Base-by-base conservation (phyloP, 2,888 invertebrate genomes). In the Yponomeuta cagnagella region DNA sequence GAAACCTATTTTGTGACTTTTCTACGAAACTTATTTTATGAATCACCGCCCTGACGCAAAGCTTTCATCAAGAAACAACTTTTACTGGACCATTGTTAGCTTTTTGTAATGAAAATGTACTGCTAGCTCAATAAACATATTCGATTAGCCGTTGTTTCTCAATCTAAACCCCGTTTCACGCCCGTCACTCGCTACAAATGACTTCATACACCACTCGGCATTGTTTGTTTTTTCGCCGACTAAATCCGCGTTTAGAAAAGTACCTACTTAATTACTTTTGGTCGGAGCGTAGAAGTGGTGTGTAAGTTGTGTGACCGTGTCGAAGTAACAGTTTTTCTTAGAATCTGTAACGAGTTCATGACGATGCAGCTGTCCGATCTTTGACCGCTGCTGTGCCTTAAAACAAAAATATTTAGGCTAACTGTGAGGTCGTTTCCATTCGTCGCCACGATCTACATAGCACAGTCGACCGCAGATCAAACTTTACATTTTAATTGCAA, bases 111-210 rank as follows among this genome's bases (percentile, higher is more conserved):
- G 15, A 12, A 58, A 58, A 58, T 58, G 52, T 58, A 58, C 52
- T 58, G 52, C 52, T 58, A 58, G 52, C 8, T 58, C 15, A 58
- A 58, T 15, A 58, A 58, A 58, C 52, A 58, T 15, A 58, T 71
- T 73, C 71, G 73, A 73, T 76, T 71, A 72, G 68, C 70, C 67
- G 73, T 70, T 74, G 74, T 71, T 74, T 74, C 69, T 74, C 72
- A 75, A 23, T 74, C 69, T 74, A 71, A 75, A 2, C 33, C 33
- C 30, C 33, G n/a, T 79, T 77, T 74, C 74, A 77, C 75, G 75
- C 74, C 74, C 74, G 76, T 76, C 76, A 76, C 68, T 69, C 66
- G 63, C 48, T 43, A 6, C 43, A 43, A 43, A 63, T 52, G 73
- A 63, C 70, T 72, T 63, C 64, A 70, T 77, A 67, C 33, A 31